A percentile compares a stretch with the other conserved stretches of the same genome.
Evolutionary conservation across 2,797 vertebrate species (phyloP).

Genomic region (Hydrolagus colliei): DNA sequence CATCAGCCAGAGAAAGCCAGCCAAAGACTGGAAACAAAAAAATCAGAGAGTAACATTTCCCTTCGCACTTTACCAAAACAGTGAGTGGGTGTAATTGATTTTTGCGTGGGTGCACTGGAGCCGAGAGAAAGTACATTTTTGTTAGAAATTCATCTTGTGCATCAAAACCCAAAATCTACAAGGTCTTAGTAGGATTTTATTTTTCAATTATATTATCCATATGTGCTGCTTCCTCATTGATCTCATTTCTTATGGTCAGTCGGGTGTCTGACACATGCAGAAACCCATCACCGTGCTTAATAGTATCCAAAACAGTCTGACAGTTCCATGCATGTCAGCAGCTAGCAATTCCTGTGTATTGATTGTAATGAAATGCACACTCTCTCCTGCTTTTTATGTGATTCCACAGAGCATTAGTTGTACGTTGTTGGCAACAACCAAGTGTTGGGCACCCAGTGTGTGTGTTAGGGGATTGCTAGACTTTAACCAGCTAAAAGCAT

Average conservation of each 20-base stretch:
- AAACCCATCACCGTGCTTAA: no score
- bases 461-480: no score
- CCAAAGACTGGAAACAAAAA: background rate
- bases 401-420: no score
- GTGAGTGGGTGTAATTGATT: slow-evolving; percentile 24
- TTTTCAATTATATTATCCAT: background rate
- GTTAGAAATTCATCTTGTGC: background rate
- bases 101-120: slow-evolving; percentile 10
- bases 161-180: background rate
- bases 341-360: no score
- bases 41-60: background rate
- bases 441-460: no score
- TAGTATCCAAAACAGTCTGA: no score
- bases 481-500: no score
- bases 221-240: background rate
- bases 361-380: no score
- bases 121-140: background rate
- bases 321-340: no score
- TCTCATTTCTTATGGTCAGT: background rate
- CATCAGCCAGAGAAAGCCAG: background rate
- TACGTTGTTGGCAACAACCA: no score
- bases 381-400: no score
- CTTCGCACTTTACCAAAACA: background rate
- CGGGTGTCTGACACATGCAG: no score
- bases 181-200: background rate